Evolutionary conservation across 2,888 invertebrate genomes (phyloP).

Genomic region (Netelia inedita): DNA sequence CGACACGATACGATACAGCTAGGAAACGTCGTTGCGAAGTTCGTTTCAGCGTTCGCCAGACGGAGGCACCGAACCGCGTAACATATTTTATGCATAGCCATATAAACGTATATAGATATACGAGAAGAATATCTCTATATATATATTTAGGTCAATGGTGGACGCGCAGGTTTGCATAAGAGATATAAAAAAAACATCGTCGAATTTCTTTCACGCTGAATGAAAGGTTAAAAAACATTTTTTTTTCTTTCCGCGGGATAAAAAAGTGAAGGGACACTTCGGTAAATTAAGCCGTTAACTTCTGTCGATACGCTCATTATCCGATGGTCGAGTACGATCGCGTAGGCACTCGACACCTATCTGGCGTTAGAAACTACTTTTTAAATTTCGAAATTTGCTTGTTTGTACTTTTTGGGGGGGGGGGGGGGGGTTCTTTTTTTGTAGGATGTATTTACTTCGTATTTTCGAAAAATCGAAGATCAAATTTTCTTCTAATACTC

Average conservation of each 20-base stretch:
- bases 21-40: slow-evolving; percentile 40
- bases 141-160: background rate
- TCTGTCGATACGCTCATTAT: no score
- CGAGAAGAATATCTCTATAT: no score
- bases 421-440: no score
- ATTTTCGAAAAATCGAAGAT: no score
- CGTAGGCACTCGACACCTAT: no score
- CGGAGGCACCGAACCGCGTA: slow-evolving; percentile 79
- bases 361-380: no score
- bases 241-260: background rate
- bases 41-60: slow-evolving; percentile 78
- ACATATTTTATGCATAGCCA: slow-evolving; percentile 8
- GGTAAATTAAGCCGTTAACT: background rate
- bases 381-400: no score
- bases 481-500: no score
- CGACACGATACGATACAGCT: slow-evolving; percentile 55
- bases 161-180: background rate
- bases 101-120: background rate
- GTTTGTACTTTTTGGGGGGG: no score
- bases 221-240: background rate
- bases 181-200: background rate
- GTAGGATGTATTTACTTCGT: no score
- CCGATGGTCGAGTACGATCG: no score
- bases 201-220: background rate
- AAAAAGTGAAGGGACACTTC: background rate